Conservation (phyloP, 2,888 invertebrate genomes). For the Catonia carolina region DNA sequence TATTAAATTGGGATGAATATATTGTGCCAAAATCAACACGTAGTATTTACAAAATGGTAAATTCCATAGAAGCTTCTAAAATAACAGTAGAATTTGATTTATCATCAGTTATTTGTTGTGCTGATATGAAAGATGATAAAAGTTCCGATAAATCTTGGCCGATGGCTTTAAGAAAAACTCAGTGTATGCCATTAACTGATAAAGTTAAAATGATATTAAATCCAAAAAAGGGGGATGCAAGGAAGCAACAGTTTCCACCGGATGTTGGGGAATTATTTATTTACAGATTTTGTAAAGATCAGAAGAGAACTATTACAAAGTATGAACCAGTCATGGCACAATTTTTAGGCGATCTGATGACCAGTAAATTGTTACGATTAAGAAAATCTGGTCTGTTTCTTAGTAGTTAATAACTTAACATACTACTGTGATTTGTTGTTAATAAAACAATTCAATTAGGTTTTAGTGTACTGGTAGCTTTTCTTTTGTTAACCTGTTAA, state of each 20-base stretch:
- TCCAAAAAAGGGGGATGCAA: constrained; percentile 23
- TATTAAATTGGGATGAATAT: constrained; percentile 59
- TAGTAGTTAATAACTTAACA: not conserved
- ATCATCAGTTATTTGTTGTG: constrained; percentile 36
- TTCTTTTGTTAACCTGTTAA: too few relatives aligned
- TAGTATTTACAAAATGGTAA: constrained; percentile 49
- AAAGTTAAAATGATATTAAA: constrained; percentile 20
- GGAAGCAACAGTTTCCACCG: constrained; percentile 19
- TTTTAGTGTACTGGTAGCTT: too few relatives aligned
- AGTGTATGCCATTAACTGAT: constrained; percentile 24
- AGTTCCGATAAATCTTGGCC: constrained; percentile 35
- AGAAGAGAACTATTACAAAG: constrained; percentile 24
- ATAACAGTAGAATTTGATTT: constrained; percentile 41
- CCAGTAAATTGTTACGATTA: constrained; percentile 30
- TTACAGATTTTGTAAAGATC: constrained; percentile 24
- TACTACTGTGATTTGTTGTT: too few relatives aligned
- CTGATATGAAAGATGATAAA: constrained; percentile 39
- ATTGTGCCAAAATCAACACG: constrained; percentile 54
- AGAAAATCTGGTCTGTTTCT: constrained; percentile 30
- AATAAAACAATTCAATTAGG: too few relatives aligned
- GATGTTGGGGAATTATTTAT: constrained; percentile 20
- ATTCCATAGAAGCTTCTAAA: constrained; percentile 42
- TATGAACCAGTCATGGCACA: constrained; percentile 28
- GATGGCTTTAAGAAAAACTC: constrained; percentile 37
- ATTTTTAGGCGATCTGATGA: constrained; percentile 28